These are phyloP conservation scores for Pan paniscus DNA, from an alignment of 2,113 vertebrate species.

Conservation along the genomic window DNA sequence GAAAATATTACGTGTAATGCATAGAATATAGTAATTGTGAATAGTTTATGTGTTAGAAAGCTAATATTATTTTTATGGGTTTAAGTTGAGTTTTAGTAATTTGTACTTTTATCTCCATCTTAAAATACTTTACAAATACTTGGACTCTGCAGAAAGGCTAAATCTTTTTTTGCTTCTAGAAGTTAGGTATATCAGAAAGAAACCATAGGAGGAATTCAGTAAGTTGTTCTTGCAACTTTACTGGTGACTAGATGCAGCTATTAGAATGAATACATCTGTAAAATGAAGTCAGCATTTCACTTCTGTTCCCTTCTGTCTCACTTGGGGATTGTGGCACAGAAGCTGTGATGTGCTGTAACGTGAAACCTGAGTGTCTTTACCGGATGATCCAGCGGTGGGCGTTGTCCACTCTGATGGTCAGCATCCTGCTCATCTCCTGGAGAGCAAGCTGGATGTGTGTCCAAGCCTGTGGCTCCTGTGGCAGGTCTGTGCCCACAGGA, in stretches of 20 bases:
- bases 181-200: background rate
- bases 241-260: accelerated
- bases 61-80: background rate
- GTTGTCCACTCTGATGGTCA: accelerated
- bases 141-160: background rate
- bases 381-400: background rate
- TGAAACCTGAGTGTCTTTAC: background rate
- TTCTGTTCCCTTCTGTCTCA: too few species aligned
- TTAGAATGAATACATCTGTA: accelerated
- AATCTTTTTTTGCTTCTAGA: background rate
- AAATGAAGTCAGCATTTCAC: accelerated
- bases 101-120: background rate
- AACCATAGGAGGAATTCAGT: background rate
- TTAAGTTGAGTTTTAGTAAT: background rate
- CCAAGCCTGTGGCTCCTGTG: background rate
- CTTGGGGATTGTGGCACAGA: background rate
- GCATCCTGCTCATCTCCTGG: background rate
- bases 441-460: background rate
- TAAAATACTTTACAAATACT: conserved; percentile 19
- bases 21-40: background rate
- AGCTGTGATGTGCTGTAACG: background rate
- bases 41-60: background rate
- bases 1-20: background rate
- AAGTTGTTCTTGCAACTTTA: background rate
- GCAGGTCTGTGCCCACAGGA: background rate